Conservation (phyloP, 1,140 invertebrate genomes). For the Dendrolimus kikuchii region DNA sequence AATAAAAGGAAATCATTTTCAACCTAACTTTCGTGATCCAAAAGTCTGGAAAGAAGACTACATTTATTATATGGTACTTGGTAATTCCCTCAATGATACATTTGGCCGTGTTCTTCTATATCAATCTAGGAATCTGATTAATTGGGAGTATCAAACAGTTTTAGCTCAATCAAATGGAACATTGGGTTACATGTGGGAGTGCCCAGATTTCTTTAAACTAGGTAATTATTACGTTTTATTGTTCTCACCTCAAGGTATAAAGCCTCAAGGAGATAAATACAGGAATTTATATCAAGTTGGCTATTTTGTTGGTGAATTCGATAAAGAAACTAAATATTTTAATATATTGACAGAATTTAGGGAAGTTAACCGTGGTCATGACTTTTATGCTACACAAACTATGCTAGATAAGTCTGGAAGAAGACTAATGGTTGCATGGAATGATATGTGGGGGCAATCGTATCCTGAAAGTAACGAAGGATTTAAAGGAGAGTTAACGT, state of each 20-base stretch:
- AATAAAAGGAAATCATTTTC: conserved; percentile 28
- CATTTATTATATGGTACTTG: conserved; percentile 57
- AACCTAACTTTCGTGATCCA: conserved; percentile 55
- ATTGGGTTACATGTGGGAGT: conserved; percentile 60
- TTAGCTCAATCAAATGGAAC: conserved; percentile 41
- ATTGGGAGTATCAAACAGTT: conserved; percentile 40
- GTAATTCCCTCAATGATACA: conserved; percentile 42
- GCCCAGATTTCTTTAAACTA: conserved; percentile 57
- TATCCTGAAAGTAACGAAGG: conserved; percentile 49
- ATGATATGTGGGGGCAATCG: conserved; percentile 54
- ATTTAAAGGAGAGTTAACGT: conserved; percentile 47
- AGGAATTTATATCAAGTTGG: conserved; percentile 58
- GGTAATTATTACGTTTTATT: conserved; percentile 43
- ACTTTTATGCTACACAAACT: conserved; percentile 62
- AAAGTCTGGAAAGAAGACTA: conserved; percentile 56
- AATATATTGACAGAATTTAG: conserved; percentile 32
- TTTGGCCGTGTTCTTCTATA: conserved; percentile 48
- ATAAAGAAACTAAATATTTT: conserved; percentile 39
- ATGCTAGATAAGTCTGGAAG: conserved; percentile 29
- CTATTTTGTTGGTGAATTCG: conserved; percentile 49
- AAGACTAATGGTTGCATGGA: conserved; percentile 51
- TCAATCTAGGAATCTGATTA: conserved; percentile 36
- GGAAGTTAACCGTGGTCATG: conserved; percentile 60
- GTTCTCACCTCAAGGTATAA: conserved; percentile 59
- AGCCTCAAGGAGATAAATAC: conserved; percentile 48